phyloP scores from a whole-genome alignment of 2,888 invertebrate genomes.

The Plutella xylostella region DNA sequence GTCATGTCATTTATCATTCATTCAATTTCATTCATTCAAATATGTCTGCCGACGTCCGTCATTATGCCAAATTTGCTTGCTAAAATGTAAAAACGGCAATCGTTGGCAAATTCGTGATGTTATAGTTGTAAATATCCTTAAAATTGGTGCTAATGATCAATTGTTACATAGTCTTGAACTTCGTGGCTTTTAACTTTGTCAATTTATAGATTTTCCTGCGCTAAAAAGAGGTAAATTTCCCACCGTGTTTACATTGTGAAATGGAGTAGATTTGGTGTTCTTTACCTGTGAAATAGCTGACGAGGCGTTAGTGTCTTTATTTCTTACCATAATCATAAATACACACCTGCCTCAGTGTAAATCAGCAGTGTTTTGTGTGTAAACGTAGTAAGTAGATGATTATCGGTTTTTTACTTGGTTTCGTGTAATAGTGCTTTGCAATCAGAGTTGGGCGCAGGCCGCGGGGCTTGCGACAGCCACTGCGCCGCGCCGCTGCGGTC shows the following conservation, averaged over 20 bases:
- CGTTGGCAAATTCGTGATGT: constrained; percentile 58
- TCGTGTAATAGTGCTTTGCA: not conserved
- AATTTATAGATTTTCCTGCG: not conserved
- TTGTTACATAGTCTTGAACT: constrained; percentile 22
- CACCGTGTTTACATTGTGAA: constrained; percentile 58
- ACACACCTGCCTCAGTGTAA: not conserved
- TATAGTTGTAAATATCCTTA: constrained; percentile 37
- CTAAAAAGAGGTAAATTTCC: constrained; percentile 1
- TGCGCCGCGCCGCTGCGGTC: constrained; percentile 25
- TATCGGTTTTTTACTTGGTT: not conserved
- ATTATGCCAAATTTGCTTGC: constrained; percentile 46
- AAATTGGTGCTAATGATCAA: constrained; percentile 32
- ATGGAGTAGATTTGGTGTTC: constrained; percentile 26
- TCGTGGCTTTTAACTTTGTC: not conserved
- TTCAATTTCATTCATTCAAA: no score
- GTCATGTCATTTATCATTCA: no score
- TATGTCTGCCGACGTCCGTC: constrained; percentile 26
- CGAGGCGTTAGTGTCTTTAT: constrained; percentile 44
- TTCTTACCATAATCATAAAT: not conserved
- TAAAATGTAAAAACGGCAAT: constrained; percentile 54
- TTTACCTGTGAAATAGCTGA: constrained; percentile 38
- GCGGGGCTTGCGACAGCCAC: not conserved
- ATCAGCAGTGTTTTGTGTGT: not conserved
- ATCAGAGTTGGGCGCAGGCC: no score
- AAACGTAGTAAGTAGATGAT: not conserved